Percentiles rank a stretch among this genome's conserved stretches.
These are phyloP conservation scores for Esox masquinongy DNA, from an alignment of 2,797 vertebrate genomes.

Conservation along the genomic window DNA sequence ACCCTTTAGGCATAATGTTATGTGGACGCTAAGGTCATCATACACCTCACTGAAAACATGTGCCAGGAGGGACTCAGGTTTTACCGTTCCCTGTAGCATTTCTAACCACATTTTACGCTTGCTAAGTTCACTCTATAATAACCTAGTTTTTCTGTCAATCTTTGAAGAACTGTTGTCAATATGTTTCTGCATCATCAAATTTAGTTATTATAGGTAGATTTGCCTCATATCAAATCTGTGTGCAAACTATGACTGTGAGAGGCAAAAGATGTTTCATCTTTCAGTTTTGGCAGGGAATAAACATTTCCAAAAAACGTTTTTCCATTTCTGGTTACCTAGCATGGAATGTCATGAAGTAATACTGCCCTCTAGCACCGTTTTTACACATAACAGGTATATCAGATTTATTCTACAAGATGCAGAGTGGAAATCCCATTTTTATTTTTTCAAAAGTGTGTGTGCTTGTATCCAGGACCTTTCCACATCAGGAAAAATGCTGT, in stretches of 20 bases:
- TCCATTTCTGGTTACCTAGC: not conserved
- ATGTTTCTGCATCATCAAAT: constrained; percentile 25
- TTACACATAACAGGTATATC: not conserved
- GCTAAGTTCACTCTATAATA: constrained; percentile 14
- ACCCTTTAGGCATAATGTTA: constrained; percentile 44
- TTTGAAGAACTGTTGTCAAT: constrained; percentile 20
- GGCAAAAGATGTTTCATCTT: not conserved
- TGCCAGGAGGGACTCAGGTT: constrained; percentile 37
- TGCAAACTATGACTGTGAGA: not conserved
- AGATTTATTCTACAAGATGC: not conserved
- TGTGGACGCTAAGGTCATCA: constrained; percentile 36
- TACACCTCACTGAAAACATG: constrained; percentile 37
- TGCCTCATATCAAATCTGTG: not conserved
- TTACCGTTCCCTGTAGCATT: constrained; percentile 32
- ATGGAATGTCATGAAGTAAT: not conserved
- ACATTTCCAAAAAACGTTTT: not conserved
- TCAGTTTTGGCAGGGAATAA: not conserved
- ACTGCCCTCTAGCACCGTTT: constrained; percentile 1
- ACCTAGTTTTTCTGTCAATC: constrained; percentile 26
- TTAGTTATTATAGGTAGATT: not conserved
- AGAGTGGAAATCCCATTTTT: not conserved
- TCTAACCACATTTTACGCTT: constrained; percentile 21
- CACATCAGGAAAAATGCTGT: too few relatives aligned
- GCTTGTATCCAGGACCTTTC: not conserved
- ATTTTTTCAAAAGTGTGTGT: constrained; percentile 2